These are phyloP conservation scores for Synodontis membranacea DNA, from an alignment of 2,113 vertebrate genomes.

Conservation along the genomic window DNA sequence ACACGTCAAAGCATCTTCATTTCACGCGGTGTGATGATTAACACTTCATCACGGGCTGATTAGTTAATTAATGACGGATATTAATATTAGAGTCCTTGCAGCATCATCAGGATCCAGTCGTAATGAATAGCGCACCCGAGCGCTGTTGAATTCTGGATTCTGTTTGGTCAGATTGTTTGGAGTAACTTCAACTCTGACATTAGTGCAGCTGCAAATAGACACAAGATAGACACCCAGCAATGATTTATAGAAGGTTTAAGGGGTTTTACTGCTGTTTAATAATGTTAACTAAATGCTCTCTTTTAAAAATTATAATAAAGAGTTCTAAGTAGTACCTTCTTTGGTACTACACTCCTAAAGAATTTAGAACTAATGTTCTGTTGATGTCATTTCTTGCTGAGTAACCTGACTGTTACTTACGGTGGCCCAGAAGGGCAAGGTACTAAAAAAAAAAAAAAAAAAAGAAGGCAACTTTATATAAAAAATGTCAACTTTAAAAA, in stretches of 20 bases:
- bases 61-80: background rate
- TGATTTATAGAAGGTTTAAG: background rate
- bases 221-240: background rate
- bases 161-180: background rate
- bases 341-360: background rate
- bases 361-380: background rate
- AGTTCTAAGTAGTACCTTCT: background rate
- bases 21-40: background rate
- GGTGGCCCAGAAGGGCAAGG: no score
- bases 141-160: background rate
- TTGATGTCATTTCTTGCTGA: background rate
- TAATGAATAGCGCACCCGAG: background rate
- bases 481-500: no score
- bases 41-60: background rate
- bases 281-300: background rate
- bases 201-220: background rate
- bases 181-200: background rate
- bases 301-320: background rate
- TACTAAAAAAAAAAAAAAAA: no score
- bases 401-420: no score
- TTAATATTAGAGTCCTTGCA: background rate
- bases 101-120: background rate
- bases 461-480: no score
- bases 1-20: background rate
- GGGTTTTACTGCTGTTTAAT: background rate